Evolutionary conservation across 2,888 invertebrate genomes (phyloP), one percentile per base, ranked within the genome.

Genomic region (Amblyjoppa fuscipennis): DNA sequence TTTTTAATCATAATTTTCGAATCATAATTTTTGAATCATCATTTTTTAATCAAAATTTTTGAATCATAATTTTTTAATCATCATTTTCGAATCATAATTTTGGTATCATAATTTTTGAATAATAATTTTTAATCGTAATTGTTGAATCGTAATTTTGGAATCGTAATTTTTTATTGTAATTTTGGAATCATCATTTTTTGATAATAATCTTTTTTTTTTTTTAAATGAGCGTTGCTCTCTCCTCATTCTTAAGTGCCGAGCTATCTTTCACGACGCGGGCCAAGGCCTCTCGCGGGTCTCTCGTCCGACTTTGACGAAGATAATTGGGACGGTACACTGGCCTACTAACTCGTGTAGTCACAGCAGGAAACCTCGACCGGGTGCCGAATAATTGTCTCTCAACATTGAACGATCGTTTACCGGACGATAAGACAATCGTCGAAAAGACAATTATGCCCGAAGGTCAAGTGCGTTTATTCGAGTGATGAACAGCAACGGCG

Each of bases 221-320:
- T 61, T 61, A 61, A 70, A 28, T 59, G 16, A 56, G 28, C 38
- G 13, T 64, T 49, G 20, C n/a, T 11, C 66, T 53, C 31, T 41
- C 66, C 3, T 73, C 41, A 61, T 77, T 81, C 49, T 51, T 53
- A 77, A 71, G 66, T 56, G 59, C 20, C 49, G 71, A 61, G 34
- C 38, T 49, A 68, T 69, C 77, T 51, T 45, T 45, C 45, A 0
- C 51, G 61, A 13, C 61, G 41, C 61, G 59, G 77, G 51, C 68
- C 76, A 77, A 84, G 77, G 74, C 28, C 61, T 11, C 34, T 59
- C 9, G 41, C 34, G n/a, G 28, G 4, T 59, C 38, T 38, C n/a
- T 41, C 66, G 71, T 56, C 56, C 68, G 61, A 71, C 70, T 80
- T 66, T 49, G 71, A 77, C 61, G 61, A 73, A 73, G 41, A 80